A percentile compares a stretch with the other conserved stretches of the same genome.
Evolutionary conservation across 2,797 vertebrate species (phyloP).

Genomic region (Anabas testudineus): DNA sequence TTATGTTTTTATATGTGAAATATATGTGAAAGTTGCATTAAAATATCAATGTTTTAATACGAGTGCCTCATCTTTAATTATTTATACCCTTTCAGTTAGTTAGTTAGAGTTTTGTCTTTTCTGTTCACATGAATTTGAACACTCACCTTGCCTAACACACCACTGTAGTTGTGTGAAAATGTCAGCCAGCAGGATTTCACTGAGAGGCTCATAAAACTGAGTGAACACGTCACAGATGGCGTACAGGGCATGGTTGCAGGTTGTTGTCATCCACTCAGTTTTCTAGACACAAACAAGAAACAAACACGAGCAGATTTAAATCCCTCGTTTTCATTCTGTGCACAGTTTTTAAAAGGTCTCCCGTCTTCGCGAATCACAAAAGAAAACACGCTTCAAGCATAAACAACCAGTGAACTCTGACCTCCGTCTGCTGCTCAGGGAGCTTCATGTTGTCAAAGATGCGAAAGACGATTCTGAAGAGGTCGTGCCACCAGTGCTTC

Average conservation of each 20-base stretch:
- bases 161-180: slow-evolving; percentile 96
- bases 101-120: neutral
- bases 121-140: neutral
- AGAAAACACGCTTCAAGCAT: neutral
- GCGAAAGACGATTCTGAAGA: slow-evolving; percentile 95
- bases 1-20: too few relatives aligned
- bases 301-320: neutral
- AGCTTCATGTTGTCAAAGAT: slow-evolving; percentile 99
- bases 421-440: slow-evolving; percentile 96
- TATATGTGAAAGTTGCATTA: too few relatives aligned
- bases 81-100: neutral
- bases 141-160: slow-evolving; percentile 96
- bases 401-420: slow-evolving; percentile 63
- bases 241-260: slow-evolving; percentile 96
- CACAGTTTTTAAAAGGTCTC: neutral
- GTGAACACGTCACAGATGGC: slow-evolving; percentile 98
- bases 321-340: neutral
- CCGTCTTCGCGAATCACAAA: neutral
- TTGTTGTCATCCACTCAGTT: slow-evolving; percentile 99
- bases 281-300: slow-evolving; percentile 82
- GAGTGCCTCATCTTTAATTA: neutral
- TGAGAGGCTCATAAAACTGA: slow-evolving; percentile 96
- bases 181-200: slow-evolving; percentile 92
- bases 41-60: too few relatives aligned
- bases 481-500: slow-evolving; percentile 98